These are phyloP conservation scores for Alaudala cheleensis DNA, from an alignment of 2,113 vertebrate species.

Conservation along the genomic window DNA sequence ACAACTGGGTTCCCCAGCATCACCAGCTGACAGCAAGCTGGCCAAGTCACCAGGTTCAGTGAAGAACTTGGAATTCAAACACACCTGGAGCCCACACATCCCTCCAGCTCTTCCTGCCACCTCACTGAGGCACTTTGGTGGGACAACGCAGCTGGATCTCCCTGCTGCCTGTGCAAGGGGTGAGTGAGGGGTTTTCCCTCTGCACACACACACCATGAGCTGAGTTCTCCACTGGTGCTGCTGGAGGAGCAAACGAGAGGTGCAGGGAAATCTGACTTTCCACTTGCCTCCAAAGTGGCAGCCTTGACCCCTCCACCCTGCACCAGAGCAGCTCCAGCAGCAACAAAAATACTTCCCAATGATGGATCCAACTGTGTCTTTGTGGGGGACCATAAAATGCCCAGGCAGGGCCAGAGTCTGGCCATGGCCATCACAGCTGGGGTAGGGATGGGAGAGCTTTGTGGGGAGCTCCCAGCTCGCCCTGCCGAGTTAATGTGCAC, in stretches of 20 bases:
- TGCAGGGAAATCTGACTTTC: neutral
- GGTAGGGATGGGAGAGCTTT: neutral
- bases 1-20: neutral
- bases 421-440: neutral
- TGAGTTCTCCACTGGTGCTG: neutral
- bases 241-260: fast-evolving
- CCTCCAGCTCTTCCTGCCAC: neutral
- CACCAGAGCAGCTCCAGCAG: neutral
- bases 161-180: neutral
- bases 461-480: neutral
- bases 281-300: neutral
- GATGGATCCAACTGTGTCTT: neutral
- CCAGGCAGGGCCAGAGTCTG: neutral
- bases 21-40: neutral
- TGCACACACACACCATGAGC: neutral
- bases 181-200: neutral
- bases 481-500: neutral
- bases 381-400: neutral
- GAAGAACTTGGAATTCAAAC: neutral
- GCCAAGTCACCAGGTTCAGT: neutral
- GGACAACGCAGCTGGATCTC: neutral
- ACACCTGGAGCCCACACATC: neutral
- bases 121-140: neutral
- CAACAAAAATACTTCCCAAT: neutral
- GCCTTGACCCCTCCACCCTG: neutral